These are phyloP conservation scores for Callitettix versicolor DNA, from an alignment of 1,140 invertebrate species.

Conservation along the genomic window DNA sequence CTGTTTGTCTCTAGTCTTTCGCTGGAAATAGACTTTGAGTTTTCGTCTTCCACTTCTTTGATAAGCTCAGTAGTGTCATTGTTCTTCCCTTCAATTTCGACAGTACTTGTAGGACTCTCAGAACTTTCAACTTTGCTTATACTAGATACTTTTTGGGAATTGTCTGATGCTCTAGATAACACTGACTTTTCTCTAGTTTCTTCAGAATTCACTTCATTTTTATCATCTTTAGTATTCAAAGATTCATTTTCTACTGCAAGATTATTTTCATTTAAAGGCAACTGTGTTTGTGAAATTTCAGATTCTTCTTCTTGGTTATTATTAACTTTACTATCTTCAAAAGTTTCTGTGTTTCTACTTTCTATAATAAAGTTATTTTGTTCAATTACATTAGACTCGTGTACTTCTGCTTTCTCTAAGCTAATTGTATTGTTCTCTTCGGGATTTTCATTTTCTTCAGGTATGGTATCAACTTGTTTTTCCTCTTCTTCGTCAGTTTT, in stretches of 20 bases:
- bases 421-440: neutral
- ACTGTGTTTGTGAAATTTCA: neutral
- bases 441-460: neutral
- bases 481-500: conserved; percentile 5
- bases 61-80: neutral
- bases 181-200: neutral
- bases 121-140: neutral
- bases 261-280: too few relatives aligned
- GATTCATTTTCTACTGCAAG: too few relatives aligned
- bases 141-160: neutral
- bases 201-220: neutral
- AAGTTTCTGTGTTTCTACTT: too few relatives aligned
- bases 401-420: neutral
- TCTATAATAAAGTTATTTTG: neutral
- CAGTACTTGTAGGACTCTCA: neutral
- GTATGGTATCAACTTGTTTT: neutral
- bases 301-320: neutral
- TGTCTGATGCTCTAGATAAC: neutral
- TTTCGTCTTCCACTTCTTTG: conserved; percentile 17
- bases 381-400: neutral
- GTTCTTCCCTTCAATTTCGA: neutral
- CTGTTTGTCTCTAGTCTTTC: conserved; percentile 23
- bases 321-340: neutral
- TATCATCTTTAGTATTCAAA: neutral
- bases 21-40: conserved; percentile 19